A percentile compares a stretch with the other conserved stretches of the same genome.
phyloP scores from a whole-genome alignment of 2,888 invertebrate species.

The Tolmerus cingulatus region DNA sequence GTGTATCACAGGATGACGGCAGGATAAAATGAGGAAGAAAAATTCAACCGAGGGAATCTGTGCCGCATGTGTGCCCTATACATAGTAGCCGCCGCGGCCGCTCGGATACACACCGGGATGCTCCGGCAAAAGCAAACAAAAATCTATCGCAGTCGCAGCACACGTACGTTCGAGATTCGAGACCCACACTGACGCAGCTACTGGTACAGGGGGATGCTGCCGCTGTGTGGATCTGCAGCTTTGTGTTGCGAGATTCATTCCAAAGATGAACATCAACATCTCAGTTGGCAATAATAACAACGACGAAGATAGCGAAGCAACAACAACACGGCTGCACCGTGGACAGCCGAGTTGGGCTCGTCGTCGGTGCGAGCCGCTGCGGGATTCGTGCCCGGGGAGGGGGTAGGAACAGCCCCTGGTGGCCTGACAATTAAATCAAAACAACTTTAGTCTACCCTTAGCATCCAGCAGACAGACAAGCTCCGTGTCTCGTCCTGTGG shows the following conservation, averaged over 20 bases:
- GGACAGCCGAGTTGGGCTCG: neutral
- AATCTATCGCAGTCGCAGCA: neutral
- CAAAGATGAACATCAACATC: conserved; percentile 34
- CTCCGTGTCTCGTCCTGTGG: conserved; percentile 3
- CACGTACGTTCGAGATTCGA: neutral
- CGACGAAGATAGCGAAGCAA: conserved; percentile 31
- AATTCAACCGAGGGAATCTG: conserved; percentile 33
- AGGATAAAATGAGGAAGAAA: conserved; percentile 43
- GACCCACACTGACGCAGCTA: neutral
- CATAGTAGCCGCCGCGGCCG: neutral
- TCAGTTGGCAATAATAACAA: conserved; percentile 38
- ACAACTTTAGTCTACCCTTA: conserved; percentile 50
- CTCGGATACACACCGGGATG: conserved; percentile 32
- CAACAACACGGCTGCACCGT: conserved; percentile 15
- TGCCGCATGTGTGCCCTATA: conserved; percentile 13
- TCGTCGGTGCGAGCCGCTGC: neutral
- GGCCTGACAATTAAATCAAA: conserved; percentile 57
- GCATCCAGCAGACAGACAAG: conserved; percentile 40
- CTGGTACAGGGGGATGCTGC: conserved; percentile 5
- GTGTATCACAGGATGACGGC: conserved; percentile 42
- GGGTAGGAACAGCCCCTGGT: conserved; percentile 57
- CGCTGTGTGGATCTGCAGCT: conserved; percentile 19
- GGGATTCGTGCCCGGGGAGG: conserved; percentile 2
- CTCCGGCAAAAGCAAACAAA: conserved; percentile 30
- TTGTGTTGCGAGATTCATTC: conserved; percentile 24